Percentiles rank a stretch among this genome's conserved stretches.
These are phyloP conservation scores for Caenorhabditis sp. DNA, from an alignment of 2,888 invertebrate species.

Conservation along the genomic window DNA sequence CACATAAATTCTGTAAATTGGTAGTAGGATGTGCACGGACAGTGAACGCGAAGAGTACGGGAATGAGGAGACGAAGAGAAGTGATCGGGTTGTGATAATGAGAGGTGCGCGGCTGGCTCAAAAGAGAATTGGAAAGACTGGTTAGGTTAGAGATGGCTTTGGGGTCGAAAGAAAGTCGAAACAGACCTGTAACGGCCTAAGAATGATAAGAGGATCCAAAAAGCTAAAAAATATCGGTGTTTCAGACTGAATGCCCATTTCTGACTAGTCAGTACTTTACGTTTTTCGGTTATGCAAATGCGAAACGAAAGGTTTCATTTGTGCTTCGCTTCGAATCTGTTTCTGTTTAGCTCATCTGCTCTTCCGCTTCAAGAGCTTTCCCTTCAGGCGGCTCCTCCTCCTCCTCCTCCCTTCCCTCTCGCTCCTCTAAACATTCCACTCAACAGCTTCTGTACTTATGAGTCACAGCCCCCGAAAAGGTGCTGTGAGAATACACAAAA, in stretches of 20 bases:
- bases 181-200: too few relatives aligned
- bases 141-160: too few relatives aligned
- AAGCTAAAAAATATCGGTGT: too few relatives aligned
- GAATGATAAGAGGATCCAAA: too few relatives aligned
- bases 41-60: not conserved
- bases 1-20: slow-evolving; percentile 54
- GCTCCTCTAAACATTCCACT: slow-evolving; percentile 4
- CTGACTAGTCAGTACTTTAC: too few relatives aligned
- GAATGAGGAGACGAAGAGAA: not conserved
- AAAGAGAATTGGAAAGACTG: too few relatives aligned
- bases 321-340: slow-evolving; percentile 32
- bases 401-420: too few relatives aligned
- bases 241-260: too few relatives aligned
- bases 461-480: slow-evolving; percentile 21
- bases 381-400: not conserved
- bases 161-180: slow-evolving; percentile 2
- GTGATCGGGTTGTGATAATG: slow-evolving; percentile 38
- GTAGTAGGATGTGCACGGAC: slow-evolving; percentile 13
- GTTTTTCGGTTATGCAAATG: too few relatives aligned
- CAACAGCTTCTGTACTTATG: slow-evolving; percentile 37
- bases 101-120: slow-evolving; percentile 31
- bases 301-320: too few relatives aligned
- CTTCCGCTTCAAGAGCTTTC: slow-evolving; percentile 20
- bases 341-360: slow-evolving; percentile 41
- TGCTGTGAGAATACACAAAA: not conserved